Percentiles rank a stretch among this genome's conserved stretches.
Evolutionary conservation across 2,113 vertebrate species (phyloP).

Genomic region (Lepisosteus osseus): DNA sequence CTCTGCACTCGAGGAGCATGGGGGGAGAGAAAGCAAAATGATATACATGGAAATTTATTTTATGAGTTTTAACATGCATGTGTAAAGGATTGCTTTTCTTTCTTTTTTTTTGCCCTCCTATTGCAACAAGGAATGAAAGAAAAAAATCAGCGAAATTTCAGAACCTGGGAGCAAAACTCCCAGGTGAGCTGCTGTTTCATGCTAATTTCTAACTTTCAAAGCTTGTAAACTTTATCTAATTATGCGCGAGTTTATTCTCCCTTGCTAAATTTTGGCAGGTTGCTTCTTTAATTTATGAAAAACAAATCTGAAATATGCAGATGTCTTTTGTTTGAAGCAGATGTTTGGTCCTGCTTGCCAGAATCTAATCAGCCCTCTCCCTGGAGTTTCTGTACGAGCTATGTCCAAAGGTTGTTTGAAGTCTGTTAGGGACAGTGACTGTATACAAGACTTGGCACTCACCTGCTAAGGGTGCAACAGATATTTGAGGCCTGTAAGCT

Average conservation of each 20-base stretch:
- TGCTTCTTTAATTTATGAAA: conserved; percentile 99
- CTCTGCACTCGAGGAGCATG: neutral
- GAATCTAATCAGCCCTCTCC: conserved; percentile 93
- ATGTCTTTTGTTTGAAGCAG: conserved; percentile 99
- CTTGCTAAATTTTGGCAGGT: conserved; percentile 91
- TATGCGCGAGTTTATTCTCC: conserved; percentile 81
- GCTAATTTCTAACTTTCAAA: conserved; percentile 87
- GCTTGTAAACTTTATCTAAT: conserved; percentile 98
- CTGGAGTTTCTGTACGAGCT: conserved; percentile 59
- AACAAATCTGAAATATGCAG: conserved; percentile 99
- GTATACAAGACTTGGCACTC: conserved; percentile 24
- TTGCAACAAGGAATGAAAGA: conserved; percentile 25
- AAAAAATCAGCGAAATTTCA: conserved; percentile 27
- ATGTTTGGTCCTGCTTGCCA: conserved; percentile 93
- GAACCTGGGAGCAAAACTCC: conserved; percentile 49
- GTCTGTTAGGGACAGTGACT: conserved; percentile 62
- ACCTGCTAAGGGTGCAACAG: neutral
- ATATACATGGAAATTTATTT: neutral
- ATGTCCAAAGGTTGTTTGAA: conserved; percentile 76
- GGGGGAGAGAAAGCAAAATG: neutral
- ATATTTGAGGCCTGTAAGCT: neutral
- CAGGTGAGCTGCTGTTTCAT: conserved; percentile 77
- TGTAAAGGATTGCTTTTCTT: neutral
- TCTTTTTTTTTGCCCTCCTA: neutral
- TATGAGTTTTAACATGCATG: neutral